Base-by-base conservation (phyloP, 2,888 invertebrate genomes). In the Limnephilus rhombicus region DNA sequence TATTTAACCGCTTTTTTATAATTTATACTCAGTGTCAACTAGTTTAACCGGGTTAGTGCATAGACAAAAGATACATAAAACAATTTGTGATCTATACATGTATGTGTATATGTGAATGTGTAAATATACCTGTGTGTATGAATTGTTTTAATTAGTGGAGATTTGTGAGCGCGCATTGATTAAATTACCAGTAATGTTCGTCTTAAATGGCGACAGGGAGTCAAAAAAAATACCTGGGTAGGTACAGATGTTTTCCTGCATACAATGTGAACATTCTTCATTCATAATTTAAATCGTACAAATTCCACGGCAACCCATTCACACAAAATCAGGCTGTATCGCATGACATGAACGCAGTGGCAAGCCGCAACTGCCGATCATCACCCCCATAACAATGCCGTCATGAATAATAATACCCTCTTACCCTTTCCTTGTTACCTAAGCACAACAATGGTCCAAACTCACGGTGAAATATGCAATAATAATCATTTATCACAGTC, bases 301-400 rank as follows among this genome's bases (percentile, higher is more conserved):
- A 83, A 85, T 41, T 85, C 37, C 24, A 85, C 24, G 15, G 68
- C 2, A 24, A 24, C 15, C 85, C 85, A 85, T 85, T 87, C 49
- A 87, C 31, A 53, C 49, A 87, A 87, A 87, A 53, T 87, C 45
- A 87, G 53, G 68, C 87, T 49, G 4, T 34, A 18, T 49, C 29
- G 13, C 49, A 45, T 86, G 45, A 86, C 86, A 86, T 49, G 45
- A 53, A 89, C 88, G 80, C 88, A 37, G 88, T 80, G 88, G 88
- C 80, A 80, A 80, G 37, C 88, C 68, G 80, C 37, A 80, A 89
- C 88, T 41, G 88, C 80, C 88, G 24, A 89, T 89, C 80, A 87
- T 87, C 87, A 31, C 53, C 53, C 53, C 15, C 24, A n/a, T 68
- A 68, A 68, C 68, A 68, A 68, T 68, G n/a, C 68, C 24, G 9